Evolutionary conservation across 2,888 invertebrate species (phyloP).

Genomic region (Ennomos quercinarius): DNA sequence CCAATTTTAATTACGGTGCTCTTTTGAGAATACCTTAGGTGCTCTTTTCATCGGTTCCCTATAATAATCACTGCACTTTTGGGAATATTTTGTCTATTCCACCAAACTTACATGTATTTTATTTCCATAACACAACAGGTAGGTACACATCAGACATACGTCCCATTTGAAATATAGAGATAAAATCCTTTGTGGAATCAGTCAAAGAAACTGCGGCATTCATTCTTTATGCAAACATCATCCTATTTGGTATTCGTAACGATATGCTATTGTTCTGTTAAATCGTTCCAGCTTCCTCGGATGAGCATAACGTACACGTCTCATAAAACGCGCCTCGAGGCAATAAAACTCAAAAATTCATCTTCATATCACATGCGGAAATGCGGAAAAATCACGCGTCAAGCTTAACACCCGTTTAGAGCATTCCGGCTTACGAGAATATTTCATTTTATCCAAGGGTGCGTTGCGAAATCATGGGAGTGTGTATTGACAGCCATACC

Average conservation of each 20-base stretch:
- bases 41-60: too few relatives aligned
- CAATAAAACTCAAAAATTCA: conserved; percentile 53
- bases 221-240: conserved; percentile 25
- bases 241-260: conserved; percentile 26
- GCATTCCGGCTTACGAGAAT: conserved; percentile 51
- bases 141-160: too few relatives aligned
- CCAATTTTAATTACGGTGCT: too few relatives aligned
- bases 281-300: conserved; percentile 24
- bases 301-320: conserved; percentile 26
- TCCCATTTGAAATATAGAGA: too few relatives aligned
- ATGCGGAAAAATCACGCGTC: conserved; percentile 44
- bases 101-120: too few relatives aligned
- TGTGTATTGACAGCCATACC: conserved; percentile 2
- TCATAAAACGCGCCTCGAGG: conserved; percentile 20
- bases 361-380: conserved; percentile 47
- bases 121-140: too few relatives aligned
- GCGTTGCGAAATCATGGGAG: conserved; percentile 35
- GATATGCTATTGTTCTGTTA: conserved; percentile 28
- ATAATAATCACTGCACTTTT: too few relatives aligned
- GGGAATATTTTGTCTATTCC: too few relatives aligned
- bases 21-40: too few relatives aligned
- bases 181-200: background rate
- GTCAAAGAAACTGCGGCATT: conserved; percentile 5
- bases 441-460: conserved; percentile 58
- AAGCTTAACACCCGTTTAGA: conserved; percentile 48